Evolutionary conservation across 2,888 invertebrate genomes (phyloP).

Genomic region (Drepanosiphum platanoidis): DNA sequence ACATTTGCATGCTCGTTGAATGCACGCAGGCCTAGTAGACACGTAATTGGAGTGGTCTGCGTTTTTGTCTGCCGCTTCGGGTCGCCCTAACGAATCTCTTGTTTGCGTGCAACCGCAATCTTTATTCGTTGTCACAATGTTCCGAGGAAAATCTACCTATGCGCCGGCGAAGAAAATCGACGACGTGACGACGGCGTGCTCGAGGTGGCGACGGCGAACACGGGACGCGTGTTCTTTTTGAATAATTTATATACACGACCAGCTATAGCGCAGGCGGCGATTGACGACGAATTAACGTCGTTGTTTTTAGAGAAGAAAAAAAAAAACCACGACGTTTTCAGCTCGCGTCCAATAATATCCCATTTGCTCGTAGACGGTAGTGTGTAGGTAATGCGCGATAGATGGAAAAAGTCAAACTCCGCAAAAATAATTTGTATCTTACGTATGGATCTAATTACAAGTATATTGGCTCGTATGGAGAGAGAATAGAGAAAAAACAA

Average conservation of each 20-base stretch:
- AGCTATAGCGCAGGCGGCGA: too few relatives aligned
- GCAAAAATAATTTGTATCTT: constrained; percentile 24
- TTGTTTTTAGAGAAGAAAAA: too few relatives aligned
- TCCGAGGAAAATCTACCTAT: neutral
- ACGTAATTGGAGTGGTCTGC: constrained; percentile 56
- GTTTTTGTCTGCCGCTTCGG: constrained; percentile 35
- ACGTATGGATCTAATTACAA: constrained; percentile 24
- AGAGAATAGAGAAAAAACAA: constrained; percentile 1
- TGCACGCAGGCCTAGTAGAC: constrained; percentile 14
- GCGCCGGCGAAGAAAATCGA: neutral
- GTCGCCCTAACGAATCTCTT: constrained; percentile 55
- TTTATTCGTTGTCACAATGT: neutral
- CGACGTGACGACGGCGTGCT: neutral
- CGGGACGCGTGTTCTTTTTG: too few relatives aligned
- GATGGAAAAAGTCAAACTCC: constrained; percentile 26
- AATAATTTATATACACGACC: too few relatives aligned
- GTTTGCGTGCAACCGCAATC: constrained; percentile 48
- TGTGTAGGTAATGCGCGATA: too few relatives aligned
- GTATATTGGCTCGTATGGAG: neutral
- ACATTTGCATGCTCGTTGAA: constrained; percentile 51
- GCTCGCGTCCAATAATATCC: too few relatives aligned
- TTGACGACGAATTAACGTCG: too few relatives aligned
- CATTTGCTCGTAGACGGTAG: too few relatives aligned
- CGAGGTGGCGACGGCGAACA: too few relatives aligned
- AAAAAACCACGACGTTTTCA: neutral